phyloP scores from a whole-genome alignment of 2,113 vertebrate species.

The Pungitius pungitius region DNA sequence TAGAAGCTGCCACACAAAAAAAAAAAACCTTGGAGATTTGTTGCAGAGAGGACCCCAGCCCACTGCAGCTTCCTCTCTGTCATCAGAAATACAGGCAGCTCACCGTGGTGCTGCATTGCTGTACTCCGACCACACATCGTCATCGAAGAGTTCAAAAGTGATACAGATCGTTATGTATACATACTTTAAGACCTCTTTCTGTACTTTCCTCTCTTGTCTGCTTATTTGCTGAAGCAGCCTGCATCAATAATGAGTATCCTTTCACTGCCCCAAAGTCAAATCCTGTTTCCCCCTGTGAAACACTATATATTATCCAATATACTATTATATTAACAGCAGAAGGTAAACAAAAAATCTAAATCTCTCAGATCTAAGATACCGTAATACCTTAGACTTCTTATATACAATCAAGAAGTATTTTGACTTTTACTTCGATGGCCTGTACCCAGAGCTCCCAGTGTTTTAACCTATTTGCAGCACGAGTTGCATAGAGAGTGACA shows the following conservation, averaged over 20 bases:
- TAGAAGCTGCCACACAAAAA: constrained; percentile 45
- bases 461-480: background rate
- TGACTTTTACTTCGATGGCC: background rate
- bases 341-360: background rate
- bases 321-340: background rate
- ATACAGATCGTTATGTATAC: background rate
- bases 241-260: constrained; percentile 7
- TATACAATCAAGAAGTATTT: constrained; percentile 11
- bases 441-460: background rate
- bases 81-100: constrained; percentile 55
- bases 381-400: background rate
- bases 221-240: constrained; percentile 2
- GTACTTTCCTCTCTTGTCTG: background rate
- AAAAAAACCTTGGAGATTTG: constrained; percentile 54
- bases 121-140: constrained; percentile 27
- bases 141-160: background rate
- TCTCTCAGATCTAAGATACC: background rate
- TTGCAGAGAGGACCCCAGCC: constrained; percentile 51
- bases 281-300: constrained; percentile 4
- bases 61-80: constrained; percentile 68
- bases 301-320: background rate
- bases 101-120: constrained; percentile 64
- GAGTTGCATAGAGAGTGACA: background rate
- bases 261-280: constrained; percentile 15
- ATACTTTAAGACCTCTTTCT: constrained; percentile 8